Base-by-base conservation (phyloP, 1,140 invertebrate genomes). In the Trichomalopsis sarcophagae region DNA sequence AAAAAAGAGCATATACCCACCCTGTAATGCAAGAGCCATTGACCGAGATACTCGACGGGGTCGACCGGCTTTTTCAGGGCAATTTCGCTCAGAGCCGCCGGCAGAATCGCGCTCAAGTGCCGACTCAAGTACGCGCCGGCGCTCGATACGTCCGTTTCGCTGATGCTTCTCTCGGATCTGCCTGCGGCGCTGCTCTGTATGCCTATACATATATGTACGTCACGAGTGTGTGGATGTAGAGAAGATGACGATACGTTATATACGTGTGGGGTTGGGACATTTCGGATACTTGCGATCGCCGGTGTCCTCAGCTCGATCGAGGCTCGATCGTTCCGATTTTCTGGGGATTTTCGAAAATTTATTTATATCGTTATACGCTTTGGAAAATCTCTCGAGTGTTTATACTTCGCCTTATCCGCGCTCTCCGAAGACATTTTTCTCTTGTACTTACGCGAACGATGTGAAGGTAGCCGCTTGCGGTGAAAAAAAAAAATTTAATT, bases 41-140 rank as follows among this genome's bases (percentile, higher is more conserved):
- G 79, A 1, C 85, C 90, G 11, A 92, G 88, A 88, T 91, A 92
- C 47, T 91, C 90, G 9, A 92, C 82, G 2, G 91, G 90, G 86
- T 91, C 89, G 21, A 40, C 40, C 14, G 91, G 91, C 66, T 90
- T 91, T 66, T 83, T 89, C 2, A 85, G 23, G 13, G 88, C 75
- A 11, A 92, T 86, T 79, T 92, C 91, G 9, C 87, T 40, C 30
- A 91, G 17, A 14, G 86, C 89, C 10, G 44, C 14, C 1, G 84
- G 73, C 83, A 91, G 82, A 71, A 86, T 84, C n/a, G 84, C 79
- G n/a, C 87, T 85, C 2, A 88, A 88, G 4, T 84, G 73, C 68
- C 76, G 77, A 68, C 86, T 89, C 71, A 88, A 87, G 84, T 86
- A 75, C 2, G 30, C 27, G 2, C 33, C 82, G 0, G 47, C 77